Conservation (phyloP, 2,797 vertebrate genomes). For the Amniataba percoides region DNA sequence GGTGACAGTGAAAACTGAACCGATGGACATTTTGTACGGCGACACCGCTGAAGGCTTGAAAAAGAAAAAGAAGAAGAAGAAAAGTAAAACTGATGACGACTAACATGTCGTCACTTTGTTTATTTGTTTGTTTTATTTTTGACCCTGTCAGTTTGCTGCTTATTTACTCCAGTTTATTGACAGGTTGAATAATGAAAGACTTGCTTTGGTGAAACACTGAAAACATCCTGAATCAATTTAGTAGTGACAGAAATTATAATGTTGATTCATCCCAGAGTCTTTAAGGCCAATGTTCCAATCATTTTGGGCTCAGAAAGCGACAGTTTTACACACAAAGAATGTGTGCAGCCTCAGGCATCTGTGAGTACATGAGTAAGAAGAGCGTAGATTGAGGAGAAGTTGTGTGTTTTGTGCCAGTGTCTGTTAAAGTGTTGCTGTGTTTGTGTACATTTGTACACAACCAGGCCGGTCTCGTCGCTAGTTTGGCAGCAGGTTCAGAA, state of each 20-base stretch:
- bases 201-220: conserved; percentile 18
- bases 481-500: conserved; percentile 22
- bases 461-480: background rate
- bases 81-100: conserved; percentile 40
- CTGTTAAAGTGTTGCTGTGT: conserved; percentile 21
- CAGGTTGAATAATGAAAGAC: background rate
- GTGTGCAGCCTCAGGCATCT: conserved; percentile 13
- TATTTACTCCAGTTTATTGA: background rate
- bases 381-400: background rate
- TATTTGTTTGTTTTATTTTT: conserved; percentile 12
- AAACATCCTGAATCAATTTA: conserved; percentile 32
- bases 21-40: conserved; percentile 30
- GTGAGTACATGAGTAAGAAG: background rate
- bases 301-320: conserved; percentile 11
- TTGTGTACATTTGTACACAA: conserved; percentile 39
- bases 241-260: conserved; percentile 17
- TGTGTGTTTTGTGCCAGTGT: conserved; percentile 17
- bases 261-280: conserved; percentile 10
- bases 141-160: background rate
- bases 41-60: conserved; percentile 30
- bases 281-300: conserved; percentile 27
- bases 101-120: conserved; percentile 42
- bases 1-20: conserved; percentile 60
- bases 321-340: conserved; percentile 15
- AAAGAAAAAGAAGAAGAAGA: conserved; percentile 77